Percentiles rank a stretch among this genome's conserved stretches.
These are phyloP conservation scores for Microchrysa polita DNA, from an alignment of 2,888 invertebrate genomes.

Conservation along the genomic window DNA sequence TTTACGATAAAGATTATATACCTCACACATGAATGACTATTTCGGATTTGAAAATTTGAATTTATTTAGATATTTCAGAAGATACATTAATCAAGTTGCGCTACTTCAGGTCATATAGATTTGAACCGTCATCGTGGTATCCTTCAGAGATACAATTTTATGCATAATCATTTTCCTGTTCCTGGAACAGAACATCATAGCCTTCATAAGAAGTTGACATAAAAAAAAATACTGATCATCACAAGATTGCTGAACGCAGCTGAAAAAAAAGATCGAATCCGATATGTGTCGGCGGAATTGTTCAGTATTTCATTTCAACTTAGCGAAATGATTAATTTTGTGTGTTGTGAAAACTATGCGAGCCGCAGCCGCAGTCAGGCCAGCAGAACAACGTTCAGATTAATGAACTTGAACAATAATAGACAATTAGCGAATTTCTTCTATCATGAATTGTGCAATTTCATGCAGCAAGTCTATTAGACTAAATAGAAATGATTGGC, in stretches of 20 bases:
- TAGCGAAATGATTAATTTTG: no score
- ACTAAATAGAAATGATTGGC: constrained; percentile 1
- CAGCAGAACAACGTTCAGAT: constrained; percentile 16
- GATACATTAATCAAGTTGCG: not conserved
- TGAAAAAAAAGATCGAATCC: not conserved
- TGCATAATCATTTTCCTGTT: not conserved
- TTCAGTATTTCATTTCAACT: not conserved
- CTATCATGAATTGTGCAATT: constrained; percentile 10
- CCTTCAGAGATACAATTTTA: no score
- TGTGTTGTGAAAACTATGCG: no score
- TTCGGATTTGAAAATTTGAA: not conserved
- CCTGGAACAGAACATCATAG: no score
- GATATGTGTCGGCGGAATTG: not conserved
- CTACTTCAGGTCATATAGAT: not conserved
- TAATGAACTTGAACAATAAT: constrained; percentile 18
- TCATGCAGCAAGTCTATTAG: constrained; percentile 20
- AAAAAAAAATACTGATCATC: not conserved
- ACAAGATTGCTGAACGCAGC: no score
- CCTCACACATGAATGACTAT: not conserved
- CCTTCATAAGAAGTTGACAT: not conserved
- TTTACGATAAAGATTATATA: not conserved
- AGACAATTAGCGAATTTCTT: constrained; percentile 4
- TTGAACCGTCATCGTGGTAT: not conserved
- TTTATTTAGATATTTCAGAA: constrained; percentile 25
- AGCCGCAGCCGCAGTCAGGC: no score